Evolutionary conservation across 2,797 vertebrate genomes (phyloP).

Genomic region (Cebuella pygmaea): DNA sequence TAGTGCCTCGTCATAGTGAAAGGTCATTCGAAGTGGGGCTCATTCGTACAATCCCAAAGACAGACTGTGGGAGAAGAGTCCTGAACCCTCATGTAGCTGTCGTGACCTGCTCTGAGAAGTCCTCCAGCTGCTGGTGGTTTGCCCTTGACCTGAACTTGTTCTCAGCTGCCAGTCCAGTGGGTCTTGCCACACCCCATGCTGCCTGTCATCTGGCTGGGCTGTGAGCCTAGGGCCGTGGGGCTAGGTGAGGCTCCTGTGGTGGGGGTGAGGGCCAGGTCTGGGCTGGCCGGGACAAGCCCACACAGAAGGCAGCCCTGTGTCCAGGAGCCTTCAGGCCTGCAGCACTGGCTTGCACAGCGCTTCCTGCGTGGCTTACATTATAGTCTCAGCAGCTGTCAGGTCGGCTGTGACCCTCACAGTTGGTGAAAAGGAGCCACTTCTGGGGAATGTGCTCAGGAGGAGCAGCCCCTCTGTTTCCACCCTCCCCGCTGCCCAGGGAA

Average conservation of each 20-base stretch:
- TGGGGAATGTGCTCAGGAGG: accelerated
- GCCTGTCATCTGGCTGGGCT: neutral
- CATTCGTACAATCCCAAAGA: neutral
- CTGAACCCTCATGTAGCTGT: neutral
- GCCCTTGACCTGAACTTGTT: neutral
- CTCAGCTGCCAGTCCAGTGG: neutral
- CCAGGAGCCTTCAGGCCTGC: neutral
- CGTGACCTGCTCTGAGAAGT: neutral
- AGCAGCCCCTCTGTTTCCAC: too few species aligned
- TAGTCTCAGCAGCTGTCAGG: neutral
- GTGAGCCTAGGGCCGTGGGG: neutral
- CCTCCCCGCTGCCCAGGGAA: neutral
- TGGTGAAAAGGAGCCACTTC: neutral
- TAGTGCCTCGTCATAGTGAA: neutral
- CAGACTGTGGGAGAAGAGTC: constrained; percentile 2
- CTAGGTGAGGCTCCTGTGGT: too few species aligned
- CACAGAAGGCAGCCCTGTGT: neutral
- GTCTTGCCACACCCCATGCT: accelerated
- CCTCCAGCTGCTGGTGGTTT: neutral
- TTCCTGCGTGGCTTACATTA: neutral
- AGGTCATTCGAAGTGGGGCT: neutral
- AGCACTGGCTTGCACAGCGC: neutral
- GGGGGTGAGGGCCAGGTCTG: accelerated
- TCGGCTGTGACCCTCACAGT: constrained; percentile 37
- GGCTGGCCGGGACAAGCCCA: neutral